These are phyloP conservation scores for Tortrix viridana DNA, from an alignment of 2,888 invertebrate genomes.

Conservation along the genomic window DNA sequence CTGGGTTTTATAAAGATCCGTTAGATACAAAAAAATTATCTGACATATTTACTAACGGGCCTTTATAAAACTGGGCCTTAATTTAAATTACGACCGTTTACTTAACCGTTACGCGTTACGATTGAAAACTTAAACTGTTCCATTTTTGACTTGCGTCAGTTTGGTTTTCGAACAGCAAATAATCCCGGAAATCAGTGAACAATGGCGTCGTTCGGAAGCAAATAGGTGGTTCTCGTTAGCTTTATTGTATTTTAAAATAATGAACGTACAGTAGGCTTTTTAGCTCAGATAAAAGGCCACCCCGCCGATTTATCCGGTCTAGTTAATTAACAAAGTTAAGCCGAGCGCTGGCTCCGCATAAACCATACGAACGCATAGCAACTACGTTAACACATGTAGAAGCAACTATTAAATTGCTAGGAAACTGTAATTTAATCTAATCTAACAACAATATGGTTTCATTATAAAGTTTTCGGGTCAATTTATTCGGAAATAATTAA, in stretches of 20 bases:
- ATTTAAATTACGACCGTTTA: neutral
- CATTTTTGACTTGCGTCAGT: neutral
- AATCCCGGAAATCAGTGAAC: slow-evolving; percentile 23
- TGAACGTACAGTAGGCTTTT: slow-evolving; percentile 36
- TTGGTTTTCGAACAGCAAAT: neutral
- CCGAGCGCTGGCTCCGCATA: slow-evolving; percentile 42
- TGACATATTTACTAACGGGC: too few relatives aligned
- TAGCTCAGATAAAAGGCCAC: slow-evolving; percentile 52
- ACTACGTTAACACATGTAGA: neutral
- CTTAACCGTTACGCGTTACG: neutral
- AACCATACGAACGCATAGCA: slow-evolving; percentile 27
- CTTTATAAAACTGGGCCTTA: too few relatives aligned
- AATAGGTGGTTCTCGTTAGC: slow-evolving; percentile 26
- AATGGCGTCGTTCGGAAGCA: slow-evolving; percentile 20
- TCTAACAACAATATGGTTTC: slow-evolving; percentile 24
- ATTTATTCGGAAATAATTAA: slow-evolving; percentile 34
- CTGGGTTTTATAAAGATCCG: too few relatives aligned
- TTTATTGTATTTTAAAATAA: slow-evolving; percentile 39
- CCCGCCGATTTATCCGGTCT: slow-evolving; percentile 68
- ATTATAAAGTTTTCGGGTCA: slow-evolving; percentile 31
- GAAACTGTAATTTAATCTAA: slow-evolving; percentile 24
- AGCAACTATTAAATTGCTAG: slow-evolving; percentile 23
- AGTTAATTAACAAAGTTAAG: slow-evolving; percentile 70
- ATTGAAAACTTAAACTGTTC: neutral
- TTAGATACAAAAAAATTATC: too few relatives aligned